phyloP scores from a whole-genome alignment of 1,140 invertebrate species.

The Achroia grisella region DNA sequence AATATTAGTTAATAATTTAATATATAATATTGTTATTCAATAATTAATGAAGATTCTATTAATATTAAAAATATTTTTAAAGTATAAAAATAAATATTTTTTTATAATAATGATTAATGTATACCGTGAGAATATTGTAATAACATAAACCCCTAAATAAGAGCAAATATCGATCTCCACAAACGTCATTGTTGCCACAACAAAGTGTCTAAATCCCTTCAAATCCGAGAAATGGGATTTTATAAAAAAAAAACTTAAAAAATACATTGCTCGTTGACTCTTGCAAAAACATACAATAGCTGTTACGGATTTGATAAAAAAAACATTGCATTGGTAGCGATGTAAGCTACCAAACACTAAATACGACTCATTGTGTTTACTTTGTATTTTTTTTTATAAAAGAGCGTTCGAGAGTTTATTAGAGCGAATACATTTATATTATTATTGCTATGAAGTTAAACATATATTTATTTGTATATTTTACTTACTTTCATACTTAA shows the following conservation, averaged over 20 bases:
- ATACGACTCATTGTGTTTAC: slow-evolving; percentile 50
- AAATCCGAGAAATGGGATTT: slow-evolving; percentile 72
- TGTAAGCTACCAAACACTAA: slow-evolving; percentile 62
- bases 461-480: too few relatives aligned
- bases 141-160: slow-evolving; percentile 43
- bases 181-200: slow-evolving; percentile 70
- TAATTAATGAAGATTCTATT: too few relatives aligned
- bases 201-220: slow-evolving; percentile 69
- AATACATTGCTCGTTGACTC: slow-evolving; percentile 67
- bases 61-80: too few relatives aligned
- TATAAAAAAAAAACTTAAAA: slow-evolving; percentile 33
- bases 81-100: too few relatives aligned
- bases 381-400: slow-evolving; percentile 14
- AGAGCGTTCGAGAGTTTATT: slow-evolving; percentile 28
- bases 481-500: too few relatives aligned
- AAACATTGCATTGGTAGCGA: slow-evolving; percentile 34
- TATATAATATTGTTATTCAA: too few relatives aligned
- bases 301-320: slow-evolving; percentile 12
- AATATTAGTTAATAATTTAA: too few relatives aligned
- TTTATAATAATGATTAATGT: background rate
- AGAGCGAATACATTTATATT: background rate
- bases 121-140: slow-evolving; percentile 39
- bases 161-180: slow-evolving; percentile 57
- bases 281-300: slow-evolving; percentile 47
- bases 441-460: background rate